These are phyloP conservation scores for Apoda limacodes DNA, from an alignment of 2,888 invertebrate genomes.

Conservation along the genomic window DNA sequence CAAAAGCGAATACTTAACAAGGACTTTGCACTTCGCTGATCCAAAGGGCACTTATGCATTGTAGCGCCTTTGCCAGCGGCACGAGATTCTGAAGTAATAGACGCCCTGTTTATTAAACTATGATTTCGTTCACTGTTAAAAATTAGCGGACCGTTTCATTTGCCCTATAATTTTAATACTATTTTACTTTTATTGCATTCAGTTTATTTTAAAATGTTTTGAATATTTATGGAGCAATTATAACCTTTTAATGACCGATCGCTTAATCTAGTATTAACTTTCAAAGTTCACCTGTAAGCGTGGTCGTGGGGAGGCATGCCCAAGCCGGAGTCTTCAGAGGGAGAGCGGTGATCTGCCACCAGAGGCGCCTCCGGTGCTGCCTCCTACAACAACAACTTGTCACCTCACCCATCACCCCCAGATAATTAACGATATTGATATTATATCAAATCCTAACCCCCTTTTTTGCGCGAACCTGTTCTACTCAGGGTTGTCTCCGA, in stretches of 20 bases:
- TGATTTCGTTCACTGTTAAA: too few species aligned
- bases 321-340: conserved; percentile 95
- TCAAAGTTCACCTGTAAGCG: conserved; percentile 78
- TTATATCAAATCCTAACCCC: not conserved
- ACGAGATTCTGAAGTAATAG: conserved; percentile 27
- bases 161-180: too few species aligned
- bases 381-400: conserved; percentile 71
- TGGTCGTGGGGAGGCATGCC: conserved; percentile 85
- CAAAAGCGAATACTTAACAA: conserved; percentile 47
- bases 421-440: conserved; percentile 13
- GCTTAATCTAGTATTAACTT: too few species aligned
- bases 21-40: conserved; percentile 49
- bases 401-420: conserved; percentile 53
- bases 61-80: conserved; percentile 39
- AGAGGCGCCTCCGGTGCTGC: conserved; percentile 67
- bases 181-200: too few species aligned
- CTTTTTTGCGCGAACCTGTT: too few species aligned
- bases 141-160: too few species aligned
- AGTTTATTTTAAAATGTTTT: too few species aligned
- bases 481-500: too few species aligned
- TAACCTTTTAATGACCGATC: too few species aligned
- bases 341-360: conserved; percentile 82
- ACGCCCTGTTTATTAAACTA: conserved; percentile 38
- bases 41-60: conserved; percentile 45
- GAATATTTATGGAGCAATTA: too few species aligned